Conservation (phyloP, 2,113 vertebrate species). For the Centrocercus urophasianus region DNA sequence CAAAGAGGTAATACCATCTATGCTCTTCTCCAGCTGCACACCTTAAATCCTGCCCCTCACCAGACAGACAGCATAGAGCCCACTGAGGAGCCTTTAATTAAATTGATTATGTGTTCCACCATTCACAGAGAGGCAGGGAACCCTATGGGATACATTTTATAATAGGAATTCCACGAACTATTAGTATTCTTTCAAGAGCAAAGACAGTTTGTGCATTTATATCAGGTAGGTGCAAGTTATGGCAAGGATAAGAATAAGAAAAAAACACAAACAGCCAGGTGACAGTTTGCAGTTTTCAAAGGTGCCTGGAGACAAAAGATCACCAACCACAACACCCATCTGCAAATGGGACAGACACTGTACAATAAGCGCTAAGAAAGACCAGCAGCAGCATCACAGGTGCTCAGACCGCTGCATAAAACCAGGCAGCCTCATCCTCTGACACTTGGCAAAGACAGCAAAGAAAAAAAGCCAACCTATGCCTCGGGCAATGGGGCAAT, state of each 20-base stretch:
- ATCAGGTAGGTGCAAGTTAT: neutral
- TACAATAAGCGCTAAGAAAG: neutral
- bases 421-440: neutral
- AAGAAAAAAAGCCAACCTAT: neutral
- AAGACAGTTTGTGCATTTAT: neutral
- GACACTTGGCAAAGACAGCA: neutral
- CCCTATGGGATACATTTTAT: neutral
- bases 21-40: neutral
- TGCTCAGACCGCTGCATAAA: neutral
- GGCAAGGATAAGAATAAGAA: slow-evolving; percentile 7
- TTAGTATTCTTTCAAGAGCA: neutral
- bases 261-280: neutral
- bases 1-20: neutral
- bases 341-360: neutral
- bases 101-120: neutral
- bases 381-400: neutral
- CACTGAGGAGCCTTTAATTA: neutral
- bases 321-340: neutral
- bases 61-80: neutral
- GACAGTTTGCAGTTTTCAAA: neutral
- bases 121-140: neutral
- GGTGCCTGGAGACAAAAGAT: neutral
- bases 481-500: neutral
- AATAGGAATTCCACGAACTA: neutral
- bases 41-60: neutral